Conservation (phyloP, 2,113 vertebrate genomes). For the Tychaedon coryphoeus region DNA sequence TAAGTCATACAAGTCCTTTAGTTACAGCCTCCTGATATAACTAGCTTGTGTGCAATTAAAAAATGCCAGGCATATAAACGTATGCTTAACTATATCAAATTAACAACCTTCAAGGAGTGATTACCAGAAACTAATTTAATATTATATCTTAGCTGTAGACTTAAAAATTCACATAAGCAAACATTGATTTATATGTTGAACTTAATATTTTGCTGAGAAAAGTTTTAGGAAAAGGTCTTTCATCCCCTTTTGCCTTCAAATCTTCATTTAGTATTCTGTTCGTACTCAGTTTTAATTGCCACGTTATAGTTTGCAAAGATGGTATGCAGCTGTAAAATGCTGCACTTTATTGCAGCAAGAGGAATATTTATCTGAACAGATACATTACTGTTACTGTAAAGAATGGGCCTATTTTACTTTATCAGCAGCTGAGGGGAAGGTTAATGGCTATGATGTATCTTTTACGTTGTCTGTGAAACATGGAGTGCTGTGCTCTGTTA, state of each 20-base stretch:
- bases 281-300: slow-evolving; percentile 57
- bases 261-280: slow-evolving; percentile 17
- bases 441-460: slow-evolving; percentile 73
- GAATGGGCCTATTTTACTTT: slow-evolving; percentile 73
- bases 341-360: slow-evolving; percentile 59
- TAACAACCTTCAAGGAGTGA: neutral
- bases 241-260: neutral
- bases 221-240: slow-evolving; percentile 16
- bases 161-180: neutral
- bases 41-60: neutral
- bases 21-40: neutral
- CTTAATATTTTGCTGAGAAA: neutral
- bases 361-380: slow-evolving; percentile 72
- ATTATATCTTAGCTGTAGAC: neutral
- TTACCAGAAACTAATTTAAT: neutral
- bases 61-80: neutral
- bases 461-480: slow-evolving; percentile 64
- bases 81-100: neutral
- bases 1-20: neutral
- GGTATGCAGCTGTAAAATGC: slow-evolving; percentile 51
- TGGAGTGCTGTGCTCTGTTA: slow-evolving; percentile 30
- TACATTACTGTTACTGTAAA: slow-evolving; percentile 70
- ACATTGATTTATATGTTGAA: neutral
- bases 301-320: slow-evolving; percentile 32
- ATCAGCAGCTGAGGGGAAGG: slow-evolving; percentile 71